Conservation (phyloP, 2,888 invertebrate genomes). For the Sinhomidia bicolor region DNA sequence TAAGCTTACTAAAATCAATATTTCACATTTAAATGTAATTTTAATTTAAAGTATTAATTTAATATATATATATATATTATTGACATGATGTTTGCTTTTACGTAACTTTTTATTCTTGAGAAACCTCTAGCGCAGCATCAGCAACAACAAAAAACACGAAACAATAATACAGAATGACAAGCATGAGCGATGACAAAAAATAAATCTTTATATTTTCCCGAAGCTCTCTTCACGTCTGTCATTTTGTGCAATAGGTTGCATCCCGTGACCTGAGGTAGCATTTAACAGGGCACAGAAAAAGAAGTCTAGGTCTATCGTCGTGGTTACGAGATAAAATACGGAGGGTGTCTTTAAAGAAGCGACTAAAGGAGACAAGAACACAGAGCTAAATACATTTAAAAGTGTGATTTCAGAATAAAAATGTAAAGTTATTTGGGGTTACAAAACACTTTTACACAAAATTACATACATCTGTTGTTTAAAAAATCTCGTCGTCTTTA, state of each 20-base stretch:
- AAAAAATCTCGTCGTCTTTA: too few species aligned
- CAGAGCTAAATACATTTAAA: not conserved
- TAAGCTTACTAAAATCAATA: not conserved
- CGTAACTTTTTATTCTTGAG: not conserved
- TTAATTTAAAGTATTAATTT: too few species aligned
- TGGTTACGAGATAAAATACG: not conserved
- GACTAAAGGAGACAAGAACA: not conserved
- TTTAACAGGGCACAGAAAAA: slow-evolving; percentile 14
- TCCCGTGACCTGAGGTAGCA: not conserved
- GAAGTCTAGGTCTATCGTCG: not conserved
- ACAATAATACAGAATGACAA: not conserved
- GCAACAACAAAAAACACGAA: not conserved
- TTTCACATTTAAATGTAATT: not conserved
- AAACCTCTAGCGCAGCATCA: not conserved
- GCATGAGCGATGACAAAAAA: slow-evolving; percentile 15
- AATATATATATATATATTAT: too few species aligned
- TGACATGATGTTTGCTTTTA: not conserved
- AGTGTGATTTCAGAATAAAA: not conserved
- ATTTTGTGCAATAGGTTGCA: not conserved
- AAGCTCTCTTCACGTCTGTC: slow-evolving; percentile 1
- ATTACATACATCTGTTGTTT: slow-evolving; percentile 34
- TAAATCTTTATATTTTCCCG: not conserved
- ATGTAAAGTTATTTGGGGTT: not conserved
- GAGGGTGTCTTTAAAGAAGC: not conserved
- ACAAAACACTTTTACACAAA: slow-evolving; percentile 19